Conservation (phyloP, 2,888 invertebrate genomes). For the Drosophila rellima region DNA sequence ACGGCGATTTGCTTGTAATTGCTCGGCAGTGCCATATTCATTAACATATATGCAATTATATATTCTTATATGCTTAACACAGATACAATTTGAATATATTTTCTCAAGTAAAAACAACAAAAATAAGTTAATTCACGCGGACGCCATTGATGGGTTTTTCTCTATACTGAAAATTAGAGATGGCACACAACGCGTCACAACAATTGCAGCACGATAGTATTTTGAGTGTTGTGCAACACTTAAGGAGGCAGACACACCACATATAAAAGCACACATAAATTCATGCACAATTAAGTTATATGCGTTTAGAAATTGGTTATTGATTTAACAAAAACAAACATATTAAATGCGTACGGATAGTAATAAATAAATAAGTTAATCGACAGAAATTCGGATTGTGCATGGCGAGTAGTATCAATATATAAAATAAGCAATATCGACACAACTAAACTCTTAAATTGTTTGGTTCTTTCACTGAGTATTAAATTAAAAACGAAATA, state of each 20-base stretch:
- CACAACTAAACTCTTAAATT: neutral
- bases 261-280: neutral
- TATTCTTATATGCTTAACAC: conserved; percentile 20
- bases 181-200: conserved; percentile 50
- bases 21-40: conserved; percentile 91
- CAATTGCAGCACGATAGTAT: conserved; percentile 36
- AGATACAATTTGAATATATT: conserved; percentile 27
- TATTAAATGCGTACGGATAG: neutral
- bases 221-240: conserved; percentile 32
- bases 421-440: neutral
- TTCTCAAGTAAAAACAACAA: conserved; percentile 50
- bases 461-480: neutral
- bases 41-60: conserved; percentile 46
- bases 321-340: too few relatives aligned
- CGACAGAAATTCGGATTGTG: neutral
- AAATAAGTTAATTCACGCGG: conserved; percentile 62
- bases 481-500: neutral
- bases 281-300: neutral
- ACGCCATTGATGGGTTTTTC: conserved; percentile 74
- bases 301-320: neutral
- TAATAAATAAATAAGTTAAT: neutral
- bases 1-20: conserved; percentile 94
- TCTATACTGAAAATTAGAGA: conserved; percentile 61
- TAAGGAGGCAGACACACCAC: neutral
- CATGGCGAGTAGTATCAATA: neutral